Conservation (phyloP, 2,797 vertebrate species). For the Pampus argenteus region DNA sequence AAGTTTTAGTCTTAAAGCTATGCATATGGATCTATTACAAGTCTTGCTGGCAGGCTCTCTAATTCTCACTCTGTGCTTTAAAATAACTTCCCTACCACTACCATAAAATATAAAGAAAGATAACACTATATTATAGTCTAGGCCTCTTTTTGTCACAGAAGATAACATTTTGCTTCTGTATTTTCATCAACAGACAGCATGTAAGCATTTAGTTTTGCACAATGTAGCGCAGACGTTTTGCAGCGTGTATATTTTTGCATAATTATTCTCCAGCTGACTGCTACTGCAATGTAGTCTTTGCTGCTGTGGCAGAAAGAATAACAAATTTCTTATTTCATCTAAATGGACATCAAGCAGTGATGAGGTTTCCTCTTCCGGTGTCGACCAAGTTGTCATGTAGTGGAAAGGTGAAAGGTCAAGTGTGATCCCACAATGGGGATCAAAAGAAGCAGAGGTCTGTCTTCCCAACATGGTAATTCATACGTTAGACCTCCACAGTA, state of each 20-base stretch:
- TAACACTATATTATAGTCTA: background rate
- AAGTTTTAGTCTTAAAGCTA: conserved; percentile 14
- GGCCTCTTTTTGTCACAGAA: conserved; percentile 17
- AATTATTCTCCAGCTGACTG: background rate
- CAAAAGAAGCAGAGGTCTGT: conserved; percentile 27
- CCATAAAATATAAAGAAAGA: conserved; percentile 6
- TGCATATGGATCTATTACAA: conserved; percentile 24
- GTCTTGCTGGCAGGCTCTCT: conserved; percentile 7
- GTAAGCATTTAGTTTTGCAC: background rate
- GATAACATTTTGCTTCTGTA: conserved; percentile 1
- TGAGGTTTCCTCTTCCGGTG: conserved; percentile 23
- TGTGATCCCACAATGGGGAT: conserved; percentile 37
- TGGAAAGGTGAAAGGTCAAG: conserved; percentile 59
- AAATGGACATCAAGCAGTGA: background rate
- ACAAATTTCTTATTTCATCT: background rate
- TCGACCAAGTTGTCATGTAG: conserved; percentile 30
- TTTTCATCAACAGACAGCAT: background rate
- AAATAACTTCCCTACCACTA: conserved; percentile 33
- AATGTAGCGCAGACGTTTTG: background rate
- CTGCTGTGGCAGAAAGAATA: background rate
- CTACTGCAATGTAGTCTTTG: conserved; percentile 2
- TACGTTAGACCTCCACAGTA: background rate
- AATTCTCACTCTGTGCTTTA: conserved; percentile 8
- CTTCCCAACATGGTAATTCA: conserved; percentile 27
- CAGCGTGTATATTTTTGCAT: background rate